phyloP scores from a whole-genome alignment of 2,113 vertebrate species.

The Arizona elegans region DNA sequence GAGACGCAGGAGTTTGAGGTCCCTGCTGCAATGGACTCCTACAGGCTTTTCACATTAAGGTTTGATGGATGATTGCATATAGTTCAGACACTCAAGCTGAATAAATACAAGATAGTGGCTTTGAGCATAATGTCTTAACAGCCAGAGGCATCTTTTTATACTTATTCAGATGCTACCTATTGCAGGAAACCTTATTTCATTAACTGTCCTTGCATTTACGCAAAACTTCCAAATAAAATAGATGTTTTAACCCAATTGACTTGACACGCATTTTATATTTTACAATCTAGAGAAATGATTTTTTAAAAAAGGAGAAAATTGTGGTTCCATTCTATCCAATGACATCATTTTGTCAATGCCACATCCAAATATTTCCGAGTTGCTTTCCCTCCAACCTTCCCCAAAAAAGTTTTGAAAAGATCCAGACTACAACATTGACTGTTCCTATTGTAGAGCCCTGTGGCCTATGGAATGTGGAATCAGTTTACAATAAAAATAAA shows the following conservation, averaged over 20 bases:
- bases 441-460: not conserved
- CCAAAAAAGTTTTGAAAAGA: not conserved
- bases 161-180: not conserved
- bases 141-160: not conserved
- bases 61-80: conserved; percentile 2
- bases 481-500: not conserved
- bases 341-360: not conserved
- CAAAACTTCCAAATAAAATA: not conserved
- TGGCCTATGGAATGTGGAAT: not conserved
- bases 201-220: not conserved
- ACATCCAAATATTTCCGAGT: not conserved
- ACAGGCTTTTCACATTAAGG: conserved; percentile 3
- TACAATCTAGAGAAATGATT: not conserved
- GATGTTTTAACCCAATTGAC: not conserved
- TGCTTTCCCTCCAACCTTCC: not conserved
- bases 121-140: conserved; percentile 4
- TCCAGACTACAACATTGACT: not conserved
- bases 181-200: not conserved
- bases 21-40: not conserved
- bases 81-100: conserved; percentile 14
- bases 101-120: conserved; percentile 5
- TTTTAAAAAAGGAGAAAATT: not conserved
- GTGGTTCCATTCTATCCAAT: not conserved
- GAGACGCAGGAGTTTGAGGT: not conserved
- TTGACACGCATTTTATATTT: not conserved